Conservation (phyloP, 2,888 invertebrate genomes). For the Tholera decimalis region DNA sequence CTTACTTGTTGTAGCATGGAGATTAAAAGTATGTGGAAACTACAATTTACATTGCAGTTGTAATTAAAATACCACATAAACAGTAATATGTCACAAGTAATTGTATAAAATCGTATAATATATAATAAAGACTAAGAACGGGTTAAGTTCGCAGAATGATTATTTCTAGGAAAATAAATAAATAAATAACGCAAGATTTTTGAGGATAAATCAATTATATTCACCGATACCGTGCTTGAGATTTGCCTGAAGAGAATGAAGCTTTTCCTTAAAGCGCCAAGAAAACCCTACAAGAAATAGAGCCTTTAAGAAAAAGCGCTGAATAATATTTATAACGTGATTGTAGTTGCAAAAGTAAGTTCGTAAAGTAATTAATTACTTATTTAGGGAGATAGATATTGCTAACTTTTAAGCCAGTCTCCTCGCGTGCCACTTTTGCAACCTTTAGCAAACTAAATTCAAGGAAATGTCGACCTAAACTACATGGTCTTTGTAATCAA, state of each 20-base stretch:
- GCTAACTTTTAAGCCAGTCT: constrained; percentile 21
- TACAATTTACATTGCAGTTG: constrained; percentile 73
- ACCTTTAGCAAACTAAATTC: constrained; percentile 20
- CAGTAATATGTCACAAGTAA: constrained; percentile 58
- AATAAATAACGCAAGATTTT: neutral
- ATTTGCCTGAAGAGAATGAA: too few relatives aligned
- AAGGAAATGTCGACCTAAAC: constrained; percentile 27
- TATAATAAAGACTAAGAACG: neutral
- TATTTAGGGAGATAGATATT: constrained; percentile 4
- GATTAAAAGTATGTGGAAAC: constrained; percentile 80
- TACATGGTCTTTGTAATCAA: constrained; percentile 18
- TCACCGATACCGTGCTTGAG: too few relatives aligned
- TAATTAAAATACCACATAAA: constrained; percentile 65
- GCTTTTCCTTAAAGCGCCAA: neutral
- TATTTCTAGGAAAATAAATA: constrained; percentile 7
- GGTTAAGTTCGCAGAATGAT: neutral
- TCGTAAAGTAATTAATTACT: constrained; percentile 18
- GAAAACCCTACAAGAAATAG: neutral
- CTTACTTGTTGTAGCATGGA: constrained; percentile 80
- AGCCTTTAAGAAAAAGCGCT: neutral
- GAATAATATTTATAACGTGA: neutral
- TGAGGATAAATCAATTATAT: too few relatives aligned
- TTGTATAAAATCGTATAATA: constrained; percentile 26
- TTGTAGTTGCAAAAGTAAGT: constrained; percentile 3
- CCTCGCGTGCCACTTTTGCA: constrained; percentile 18